A percentile compares a stretch with the other conserved stretches of the same genome.
Conservation (phyloP, 1,140 invertebrate species). For the Carposina sasakii region DNA sequence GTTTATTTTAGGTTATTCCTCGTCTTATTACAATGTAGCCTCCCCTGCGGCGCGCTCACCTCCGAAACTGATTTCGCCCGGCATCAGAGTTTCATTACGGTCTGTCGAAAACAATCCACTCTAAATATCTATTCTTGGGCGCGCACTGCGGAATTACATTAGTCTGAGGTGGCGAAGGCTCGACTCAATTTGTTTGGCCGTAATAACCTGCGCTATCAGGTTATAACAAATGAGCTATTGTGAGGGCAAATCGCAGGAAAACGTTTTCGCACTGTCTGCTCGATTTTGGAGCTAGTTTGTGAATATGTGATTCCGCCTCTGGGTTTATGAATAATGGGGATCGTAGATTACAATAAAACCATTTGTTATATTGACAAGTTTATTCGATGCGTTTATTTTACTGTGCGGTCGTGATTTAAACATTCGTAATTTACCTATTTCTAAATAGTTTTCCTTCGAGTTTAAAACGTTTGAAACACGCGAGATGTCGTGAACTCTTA, state of each 20-base stretch:
- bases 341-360: too few relatives aligned
- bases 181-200: slow-evolving; percentile 70
- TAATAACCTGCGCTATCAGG: slow-evolving; percentile 69
- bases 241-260: slow-evolving; percentile 62
- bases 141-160: slow-evolving; percentile 69
- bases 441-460: slow-evolving; percentile 24
- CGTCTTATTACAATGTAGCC: slow-evolving; percentile 71
- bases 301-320: slow-evolving; percentile 9
- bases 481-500: slow-evolving; percentile 17
- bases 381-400: too few relatives aligned
- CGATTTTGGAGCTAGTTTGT: slow-evolving; percentile 42
- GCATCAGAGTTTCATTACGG: slow-evolving; percentile 71
- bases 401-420: too few relatives aligned
- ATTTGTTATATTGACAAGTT: too few relatives aligned
- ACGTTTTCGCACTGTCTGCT: slow-evolving; percentile 59
- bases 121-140: slow-evolving; percentile 72
- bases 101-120: slow-evolving; percentile 73
- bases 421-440: neutral
- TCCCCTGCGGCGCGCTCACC: slow-evolving; percentile 67
- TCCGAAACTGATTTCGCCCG: slow-evolving; percentile 67
- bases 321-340: too few relatives aligned
- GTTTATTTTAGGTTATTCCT: slow-evolving; percentile 71
- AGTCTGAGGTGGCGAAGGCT: slow-evolving; percentile 71
- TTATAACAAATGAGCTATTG: slow-evolving; percentile 71
- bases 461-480: slow-evolving; percentile 33